phyloP scores from a whole-genome alignment of 1,140 invertebrate species.

The Pristionchus pacificus region DNA sequence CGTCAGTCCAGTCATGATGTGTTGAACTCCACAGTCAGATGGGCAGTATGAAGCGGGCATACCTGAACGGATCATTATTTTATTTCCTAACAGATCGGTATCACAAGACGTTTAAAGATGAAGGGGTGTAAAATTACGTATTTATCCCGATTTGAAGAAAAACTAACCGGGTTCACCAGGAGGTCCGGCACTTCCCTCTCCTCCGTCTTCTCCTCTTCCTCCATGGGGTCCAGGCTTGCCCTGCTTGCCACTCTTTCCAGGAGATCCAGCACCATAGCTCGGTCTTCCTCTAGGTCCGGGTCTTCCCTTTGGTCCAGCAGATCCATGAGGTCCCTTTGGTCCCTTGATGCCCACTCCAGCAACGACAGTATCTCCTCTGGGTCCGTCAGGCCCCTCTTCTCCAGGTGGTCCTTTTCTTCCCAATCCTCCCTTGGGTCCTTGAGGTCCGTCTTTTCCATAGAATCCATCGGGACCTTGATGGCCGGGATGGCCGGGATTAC shows the following conservation, averaged over 20 bases:
- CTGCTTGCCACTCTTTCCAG: conserved; percentile 22
- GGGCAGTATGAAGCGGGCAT: conserved; percentile 45
- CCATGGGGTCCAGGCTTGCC: conserved; percentile 39
- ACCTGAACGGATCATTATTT: conserved; percentile 17
- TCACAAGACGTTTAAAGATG: too few relatives aligned
- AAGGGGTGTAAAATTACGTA: too few relatives aligned
- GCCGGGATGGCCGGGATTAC: conserved; percentile 21
- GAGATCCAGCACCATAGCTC: not conserved
- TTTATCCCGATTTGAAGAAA: not conserved
- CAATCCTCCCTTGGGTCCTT: conserved; percentile 21
- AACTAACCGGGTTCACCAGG: conserved; percentile 39
- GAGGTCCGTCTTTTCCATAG: conserved; percentile 28
- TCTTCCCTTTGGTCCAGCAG: conserved; percentile 33
- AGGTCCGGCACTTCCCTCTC: conserved; percentile 34
- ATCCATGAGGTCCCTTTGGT: conserved; percentile 33
- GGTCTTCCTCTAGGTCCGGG: conserved; percentile 20
- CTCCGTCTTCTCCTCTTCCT: conserved; percentile 34
- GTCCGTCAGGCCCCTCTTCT: conserved; percentile 28
- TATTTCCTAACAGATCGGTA: too few relatives aligned
- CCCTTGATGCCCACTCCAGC: conserved; percentile 37
- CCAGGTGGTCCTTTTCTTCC: conserved; percentile 24
- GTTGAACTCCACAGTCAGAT: conserved; percentile 48
- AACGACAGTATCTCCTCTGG: conserved; percentile 28
- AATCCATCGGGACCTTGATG: conserved; percentile 22
- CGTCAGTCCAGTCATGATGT: conserved; percentile 39